Evolutionary conservation across 2,113 vertebrate species (phyloP).

Genomic region (Muntiacus muntjak): DNA sequence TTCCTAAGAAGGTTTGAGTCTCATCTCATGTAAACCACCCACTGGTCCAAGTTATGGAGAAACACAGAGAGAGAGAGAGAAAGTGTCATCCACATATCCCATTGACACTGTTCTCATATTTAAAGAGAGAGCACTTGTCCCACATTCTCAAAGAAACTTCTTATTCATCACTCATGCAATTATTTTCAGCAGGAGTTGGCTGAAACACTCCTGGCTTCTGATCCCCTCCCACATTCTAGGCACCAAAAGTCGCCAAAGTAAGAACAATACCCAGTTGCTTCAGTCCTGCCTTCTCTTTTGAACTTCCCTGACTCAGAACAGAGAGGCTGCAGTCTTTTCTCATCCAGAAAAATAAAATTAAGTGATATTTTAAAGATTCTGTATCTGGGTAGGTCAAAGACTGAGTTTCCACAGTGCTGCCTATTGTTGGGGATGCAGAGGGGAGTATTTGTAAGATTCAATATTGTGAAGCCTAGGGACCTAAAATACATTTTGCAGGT

Average conservation of each 20-base stretch:
- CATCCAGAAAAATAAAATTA: background rate
- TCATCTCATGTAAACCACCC: background rate
- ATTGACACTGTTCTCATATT: background rate
- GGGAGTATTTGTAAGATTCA: background rate
- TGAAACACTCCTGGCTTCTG: background rate
- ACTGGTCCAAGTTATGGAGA: background rate
- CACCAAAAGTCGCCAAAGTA: background rate
- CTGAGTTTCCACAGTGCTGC: background rate
- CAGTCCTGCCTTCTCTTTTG: background rate
- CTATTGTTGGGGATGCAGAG: too few relatives aligned
- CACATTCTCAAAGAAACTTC: background rate
- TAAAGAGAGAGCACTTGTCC: background rate
- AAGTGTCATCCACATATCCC: background rate
- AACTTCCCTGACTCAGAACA: background rate
- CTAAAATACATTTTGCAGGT: background rate
- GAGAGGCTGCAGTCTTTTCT: background rate
- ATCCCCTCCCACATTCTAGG: accelerated
- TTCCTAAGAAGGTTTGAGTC: background rate
- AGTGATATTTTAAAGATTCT: background rate
- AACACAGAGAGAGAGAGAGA: background rate
- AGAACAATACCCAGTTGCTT: too few relatives aligned
- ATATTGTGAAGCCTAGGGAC: background rate
- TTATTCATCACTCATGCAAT: background rate
- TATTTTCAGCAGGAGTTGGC: background rate
- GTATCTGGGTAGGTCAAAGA: background rate